Evolutionary conservation across 2,113 vertebrate species (phyloP).

Genomic region (Anhinga anhinga): DNA sequence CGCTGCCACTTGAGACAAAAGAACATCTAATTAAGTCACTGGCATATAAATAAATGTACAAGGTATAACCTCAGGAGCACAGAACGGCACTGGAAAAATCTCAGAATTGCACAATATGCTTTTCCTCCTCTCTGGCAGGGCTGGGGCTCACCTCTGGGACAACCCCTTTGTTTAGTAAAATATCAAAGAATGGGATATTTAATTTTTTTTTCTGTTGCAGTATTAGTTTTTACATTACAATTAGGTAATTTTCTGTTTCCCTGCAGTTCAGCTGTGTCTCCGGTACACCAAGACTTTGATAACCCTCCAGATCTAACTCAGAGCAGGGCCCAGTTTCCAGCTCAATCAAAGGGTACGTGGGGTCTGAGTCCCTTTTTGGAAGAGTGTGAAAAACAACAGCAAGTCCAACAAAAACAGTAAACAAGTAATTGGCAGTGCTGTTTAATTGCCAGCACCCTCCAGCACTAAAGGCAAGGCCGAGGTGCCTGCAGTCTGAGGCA

Average conservation of each 20-base stretch:
- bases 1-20: slow-evolving; percentile 30
- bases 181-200: background rate
- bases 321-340: background rate
- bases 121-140: background rate
- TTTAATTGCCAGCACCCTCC: background rate
- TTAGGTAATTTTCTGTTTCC: background rate
- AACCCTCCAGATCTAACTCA: background rate
- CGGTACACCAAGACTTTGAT: background rate
- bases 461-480: background rate
- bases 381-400: background rate
- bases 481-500: background rate
- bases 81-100: background rate
- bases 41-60: slow-evolving; percentile 3
- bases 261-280: background rate
- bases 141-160: background rate
- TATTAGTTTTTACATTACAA: background rate
- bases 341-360: fast-evolving
- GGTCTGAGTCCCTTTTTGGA: background rate
- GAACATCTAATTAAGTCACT: slow-evolving; percentile 58
- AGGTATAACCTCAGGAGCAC: slow-evolving; percentile 1
- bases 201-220: background rate
- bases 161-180: background rate
- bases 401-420: background rate
- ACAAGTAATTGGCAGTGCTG: background rate
- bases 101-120: background rate